Conservation (phyloP, 2,113 vertebrate species). For the Gallinago undulata region DNA sequence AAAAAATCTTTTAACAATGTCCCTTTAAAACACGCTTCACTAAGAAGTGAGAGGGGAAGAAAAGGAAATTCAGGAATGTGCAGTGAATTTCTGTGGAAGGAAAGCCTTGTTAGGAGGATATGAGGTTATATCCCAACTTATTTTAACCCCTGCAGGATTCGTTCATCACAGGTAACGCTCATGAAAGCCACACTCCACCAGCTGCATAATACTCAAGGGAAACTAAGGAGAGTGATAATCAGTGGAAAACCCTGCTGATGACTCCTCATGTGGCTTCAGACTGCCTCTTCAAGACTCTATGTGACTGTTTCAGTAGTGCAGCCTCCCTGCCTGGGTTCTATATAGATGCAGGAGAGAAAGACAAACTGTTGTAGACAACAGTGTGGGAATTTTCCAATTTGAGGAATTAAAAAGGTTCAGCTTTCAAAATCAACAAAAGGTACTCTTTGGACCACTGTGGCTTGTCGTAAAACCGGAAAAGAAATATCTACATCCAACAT, state of each 20-base stretch:
- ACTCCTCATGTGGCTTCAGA: not conserved
- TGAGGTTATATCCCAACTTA: not conserved
- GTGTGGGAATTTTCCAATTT: not conserved
- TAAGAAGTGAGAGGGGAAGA: not conserved
- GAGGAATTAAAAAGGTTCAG: not conserved
- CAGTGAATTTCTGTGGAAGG: not conserved
- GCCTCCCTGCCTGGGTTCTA: not conserved
- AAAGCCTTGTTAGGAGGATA: not conserved
- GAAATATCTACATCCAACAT: not conserved
- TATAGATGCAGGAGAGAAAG: not conserved
- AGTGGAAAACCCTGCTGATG: not conserved
- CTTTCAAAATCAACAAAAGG: not conserved
- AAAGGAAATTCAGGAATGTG: not conserved
- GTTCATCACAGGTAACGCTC: not conserved
- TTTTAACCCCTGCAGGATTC: not conserved
- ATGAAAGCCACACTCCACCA: not conserved
- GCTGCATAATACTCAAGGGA: not conserved
- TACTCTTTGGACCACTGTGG: not conserved
- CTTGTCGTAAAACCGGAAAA: not conserved
- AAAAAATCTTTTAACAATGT: not conserved
- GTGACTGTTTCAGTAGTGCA: not conserved
- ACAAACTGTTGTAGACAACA: not conserved
- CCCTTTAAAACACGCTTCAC: not conserved
- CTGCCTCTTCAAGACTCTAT: not conserved
- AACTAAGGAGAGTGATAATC: not conserved